These are phyloP conservation scores for Xyliphius kryptos DNA, from an alignment of 2,113 vertebrate species.

Conservation along the genomic window DNA sequence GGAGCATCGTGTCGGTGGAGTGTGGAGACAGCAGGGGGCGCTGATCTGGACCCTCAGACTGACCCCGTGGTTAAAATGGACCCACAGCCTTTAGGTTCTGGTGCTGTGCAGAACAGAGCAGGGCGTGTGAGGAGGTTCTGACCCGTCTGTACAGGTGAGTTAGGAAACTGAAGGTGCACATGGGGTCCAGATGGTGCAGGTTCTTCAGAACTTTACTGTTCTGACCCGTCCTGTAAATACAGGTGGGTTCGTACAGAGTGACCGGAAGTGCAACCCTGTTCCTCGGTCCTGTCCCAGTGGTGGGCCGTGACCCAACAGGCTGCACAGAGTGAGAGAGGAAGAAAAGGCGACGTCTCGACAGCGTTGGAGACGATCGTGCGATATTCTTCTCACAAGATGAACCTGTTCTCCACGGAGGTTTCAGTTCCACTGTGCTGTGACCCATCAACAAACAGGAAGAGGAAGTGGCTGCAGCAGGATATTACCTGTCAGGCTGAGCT, in stretches of 20 bases:
- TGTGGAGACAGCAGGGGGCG: no score
- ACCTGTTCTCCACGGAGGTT: conserved; percentile 64
- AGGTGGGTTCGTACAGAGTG: not conserved
- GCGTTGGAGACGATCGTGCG: conserved; percentile 58
- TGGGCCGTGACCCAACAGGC: conserved; percentile 49
- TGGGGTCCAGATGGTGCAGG: no score
- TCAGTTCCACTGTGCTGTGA: conserved; percentile 37
- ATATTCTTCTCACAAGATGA: conserved; percentile 62
- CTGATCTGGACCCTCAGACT: no score
- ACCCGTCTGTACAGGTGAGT: no score
- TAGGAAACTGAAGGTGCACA: no score
- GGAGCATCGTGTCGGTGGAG: no score
- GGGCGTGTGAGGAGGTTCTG: no score
- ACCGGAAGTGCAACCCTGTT: conserved; percentile 49
- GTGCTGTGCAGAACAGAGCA: no score
- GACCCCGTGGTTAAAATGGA: no score
- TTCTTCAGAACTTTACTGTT: not conserved
- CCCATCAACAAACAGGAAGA: conserved; percentile 66
- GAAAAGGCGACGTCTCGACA: conserved; percentile 65
- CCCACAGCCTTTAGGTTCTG: no score
- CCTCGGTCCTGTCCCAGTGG: conserved; percentile 23
- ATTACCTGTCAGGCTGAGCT: conserved; percentile 54
- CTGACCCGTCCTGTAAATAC: not conserved
- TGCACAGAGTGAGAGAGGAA: conserved; percentile 60
- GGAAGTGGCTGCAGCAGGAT: conserved; percentile 46